phyloP scores from a whole-genome alignment of 92 coral and sea anemone genomes.

The Porites cylindrica region DNA sequence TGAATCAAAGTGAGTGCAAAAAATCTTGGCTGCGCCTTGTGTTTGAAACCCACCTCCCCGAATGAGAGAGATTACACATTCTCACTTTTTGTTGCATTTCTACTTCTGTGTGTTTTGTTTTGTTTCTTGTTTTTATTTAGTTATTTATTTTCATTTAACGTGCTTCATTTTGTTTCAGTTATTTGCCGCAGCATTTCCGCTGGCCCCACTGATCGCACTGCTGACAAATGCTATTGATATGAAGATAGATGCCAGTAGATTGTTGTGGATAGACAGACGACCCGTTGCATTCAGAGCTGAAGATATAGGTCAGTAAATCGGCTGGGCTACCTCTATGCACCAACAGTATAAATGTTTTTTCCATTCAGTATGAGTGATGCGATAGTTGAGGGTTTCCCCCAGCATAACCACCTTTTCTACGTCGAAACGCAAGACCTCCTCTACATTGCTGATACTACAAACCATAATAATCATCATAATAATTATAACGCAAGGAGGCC shows the following conservation, averaged over 20 bases:
- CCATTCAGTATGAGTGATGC: no score
- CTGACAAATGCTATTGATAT: slow-evolving; percentile 93
- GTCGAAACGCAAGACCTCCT: no score
- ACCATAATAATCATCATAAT: no score
- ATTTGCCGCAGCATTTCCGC: slow-evolving; percentile 98
- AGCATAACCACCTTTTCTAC: no score
- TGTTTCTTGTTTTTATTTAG: not conserved
- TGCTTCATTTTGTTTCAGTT: slow-evolving; percentile 60
- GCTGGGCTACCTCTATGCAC: no score
- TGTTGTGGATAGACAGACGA: slow-evolving; percentile 92
- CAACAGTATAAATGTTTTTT: not conserved
- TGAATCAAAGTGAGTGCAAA: no score
- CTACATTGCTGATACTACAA: no score
- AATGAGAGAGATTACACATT: no score
- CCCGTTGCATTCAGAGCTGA: slow-evolving; percentile 97
- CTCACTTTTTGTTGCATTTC: not conserved
- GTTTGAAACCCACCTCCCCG: no score
- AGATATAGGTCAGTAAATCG: slow-evolving; percentile 82
- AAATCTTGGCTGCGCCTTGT: no score
- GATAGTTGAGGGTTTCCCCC: no score
- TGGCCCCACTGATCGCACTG: slow-evolving; percentile 96
- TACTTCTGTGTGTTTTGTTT: not conserved
- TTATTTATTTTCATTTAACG: not conserved
- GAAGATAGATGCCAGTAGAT: slow-evolving; percentile 90
- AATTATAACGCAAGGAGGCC: no score